These are phyloP conservation scores for Gymnocheta viridis DNA, from an alignment of 2,888 invertebrate genomes.

Conservation along the genomic window DNA sequence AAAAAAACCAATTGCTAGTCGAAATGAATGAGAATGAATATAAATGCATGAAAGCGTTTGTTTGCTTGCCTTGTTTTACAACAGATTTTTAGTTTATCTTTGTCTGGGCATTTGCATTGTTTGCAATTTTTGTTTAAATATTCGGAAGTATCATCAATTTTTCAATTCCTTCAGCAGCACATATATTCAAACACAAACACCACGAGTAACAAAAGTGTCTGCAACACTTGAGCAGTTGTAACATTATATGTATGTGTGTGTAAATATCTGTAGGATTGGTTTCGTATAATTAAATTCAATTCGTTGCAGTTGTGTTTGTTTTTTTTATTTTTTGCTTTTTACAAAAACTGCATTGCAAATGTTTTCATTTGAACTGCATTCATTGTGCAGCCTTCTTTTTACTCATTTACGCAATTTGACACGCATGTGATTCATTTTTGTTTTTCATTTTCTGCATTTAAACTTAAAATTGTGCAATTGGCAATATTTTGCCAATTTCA, in stretches of 20 bases:
- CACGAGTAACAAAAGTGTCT: not conserved
- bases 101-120: slow-evolving; percentile 67
- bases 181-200: not conserved
- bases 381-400: not conserved
- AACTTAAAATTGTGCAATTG: slow-evolving; percentile 60
- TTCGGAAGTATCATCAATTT: slow-evolving; percentile 61
- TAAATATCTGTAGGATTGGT: slow-evolving; percentile 34
- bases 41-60: slow-evolving; percentile 59
- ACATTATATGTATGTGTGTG: slow-evolving; percentile 8
- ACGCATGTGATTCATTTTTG: slow-evolving; percentile 61
- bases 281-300: slow-evolving; percentile 69
- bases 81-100: slow-evolving; percentile 67
- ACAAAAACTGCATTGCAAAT: slow-evolving; percentile 46
- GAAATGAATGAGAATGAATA: slow-evolving; percentile 29
- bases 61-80: slow-evolving; percentile 67
- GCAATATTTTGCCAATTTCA: slow-evolving; percentile 48
- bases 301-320: slow-evolving; percentile 67
- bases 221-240: slow-evolving; percentile 13
- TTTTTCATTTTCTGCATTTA: slow-evolving; percentile 24
- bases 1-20: slow-evolving; percentile 8
- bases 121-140: slow-evolving; percentile 59
- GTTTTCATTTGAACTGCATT: slow-evolving; percentile 32
- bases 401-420: slow-evolving; percentile 43
- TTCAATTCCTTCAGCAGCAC: slow-evolving; percentile 36
- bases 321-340: slow-evolving; percentile 22